Base-by-base conservation (phyloP, 92 coral and sea anemone genomes). In the Siderastrea radians region DNA sequence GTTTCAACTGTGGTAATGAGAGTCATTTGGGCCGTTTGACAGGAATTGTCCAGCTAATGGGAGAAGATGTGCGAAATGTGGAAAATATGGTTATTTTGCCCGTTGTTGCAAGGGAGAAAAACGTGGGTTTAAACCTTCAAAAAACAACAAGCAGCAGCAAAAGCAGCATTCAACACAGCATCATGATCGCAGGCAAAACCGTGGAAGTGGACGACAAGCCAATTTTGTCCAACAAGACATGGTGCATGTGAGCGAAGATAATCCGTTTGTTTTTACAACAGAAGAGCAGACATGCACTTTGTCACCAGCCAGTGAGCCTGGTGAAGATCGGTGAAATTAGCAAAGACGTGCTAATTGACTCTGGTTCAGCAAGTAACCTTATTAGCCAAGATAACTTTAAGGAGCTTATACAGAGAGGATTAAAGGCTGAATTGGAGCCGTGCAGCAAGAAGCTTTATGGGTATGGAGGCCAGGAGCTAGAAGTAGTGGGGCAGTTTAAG, bases 361-460 rank as follows among this genome's bases (percentile, higher is more conserved):
- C 90, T 68, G 92, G 95, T 58, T 92, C 92, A 60, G 95, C 80
- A 75, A 88, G 90, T 85, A 92, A 92, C 81, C 90, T 92, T 59
- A 91, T 91, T n/a, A 75, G 85, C 51, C 46, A 78, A 49, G 76
- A 82, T 49, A 76, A 65, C 49, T 70, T 63, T 60, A 16, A 91
- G 75, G 81, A 86, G 55, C 53, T 77, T 65, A 45, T 70, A 44
- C 60, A 74, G 58, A 72, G 71, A 16, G 93, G 93, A n/a, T 51
- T 91, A n/a, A 81, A 81, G 68, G 75, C 86, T 72, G 86, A 78
- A 19, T 75, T 87, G 76, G 7, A 76, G 1, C 74, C 64, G 6
- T 78, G 89, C 65, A 58, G 43, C 50, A 89, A 89, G 80, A 90
- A 61, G 60, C 46, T 90, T 77, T 86, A 75, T 80, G 93, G 87